phyloP scores from a whole-genome alignment of 2,888 invertebrate species.

The Choristoneura rosaceana region DNA sequence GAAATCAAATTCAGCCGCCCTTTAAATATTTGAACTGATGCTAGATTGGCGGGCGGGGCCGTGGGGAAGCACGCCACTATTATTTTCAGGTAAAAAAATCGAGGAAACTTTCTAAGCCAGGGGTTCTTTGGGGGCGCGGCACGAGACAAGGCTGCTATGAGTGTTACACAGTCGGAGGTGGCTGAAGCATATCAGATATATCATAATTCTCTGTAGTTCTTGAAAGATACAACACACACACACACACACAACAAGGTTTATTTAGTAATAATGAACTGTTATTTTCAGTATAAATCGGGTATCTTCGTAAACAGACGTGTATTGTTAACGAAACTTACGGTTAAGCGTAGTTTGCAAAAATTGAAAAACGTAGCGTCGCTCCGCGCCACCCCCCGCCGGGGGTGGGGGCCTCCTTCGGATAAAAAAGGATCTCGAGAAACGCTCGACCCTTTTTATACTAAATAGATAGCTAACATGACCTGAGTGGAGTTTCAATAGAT shows the following conservation, averaged over 20 bases:
- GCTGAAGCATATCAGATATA: neutral
- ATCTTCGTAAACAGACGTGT: conserved; percentile 23
- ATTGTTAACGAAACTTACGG: conserved; percentile 35
- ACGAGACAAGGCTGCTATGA: conserved; percentile 11
- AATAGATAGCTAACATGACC: conserved; percentile 85
- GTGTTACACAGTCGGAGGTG: neutral
- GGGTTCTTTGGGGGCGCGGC: conserved; percentile 15
- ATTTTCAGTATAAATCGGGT: neutral
- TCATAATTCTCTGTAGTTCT: neutral
- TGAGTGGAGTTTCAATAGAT: conserved; percentile 86
- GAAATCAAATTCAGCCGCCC: conserved; percentile 77
- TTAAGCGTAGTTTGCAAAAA: conserved; percentile 41
- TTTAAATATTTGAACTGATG: conserved; percentile 83
- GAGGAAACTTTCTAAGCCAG: conserved; percentile 13
- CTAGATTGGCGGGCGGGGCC: conserved; percentile 54
- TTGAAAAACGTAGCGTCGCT: conserved; percentile 37
- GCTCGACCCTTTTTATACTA: conserved; percentile 85
- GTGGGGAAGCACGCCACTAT: conserved; percentile 38
- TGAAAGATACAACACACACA: neutral
- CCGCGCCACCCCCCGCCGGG: conserved; percentile 43
- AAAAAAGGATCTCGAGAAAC: conserved; percentile 82
- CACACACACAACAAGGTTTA: neutral
- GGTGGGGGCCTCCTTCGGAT: conserved; percentile 71
- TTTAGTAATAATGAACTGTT: neutral
- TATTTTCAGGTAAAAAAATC: conserved; percentile 40